Evolutionary conservation across 1,140 invertebrate species (phyloP).

Genomic region (Panulirus ornatus): DNA sequence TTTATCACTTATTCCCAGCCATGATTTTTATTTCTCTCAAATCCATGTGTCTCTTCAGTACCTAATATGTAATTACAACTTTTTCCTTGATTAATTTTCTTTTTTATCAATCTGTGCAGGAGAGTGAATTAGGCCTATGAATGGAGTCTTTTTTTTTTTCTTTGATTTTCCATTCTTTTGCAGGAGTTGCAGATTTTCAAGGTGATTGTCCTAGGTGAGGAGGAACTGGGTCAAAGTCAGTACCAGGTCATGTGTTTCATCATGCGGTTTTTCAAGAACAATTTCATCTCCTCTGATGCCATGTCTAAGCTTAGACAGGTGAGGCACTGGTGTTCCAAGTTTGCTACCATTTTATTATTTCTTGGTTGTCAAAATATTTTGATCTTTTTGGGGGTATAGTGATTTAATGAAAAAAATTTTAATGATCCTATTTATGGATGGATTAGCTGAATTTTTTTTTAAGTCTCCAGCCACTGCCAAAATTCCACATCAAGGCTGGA

Average conservation of each 20-base stretch:
- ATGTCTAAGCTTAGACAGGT: conserved; percentile 98
- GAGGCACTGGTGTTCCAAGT: too few relatives aligned
- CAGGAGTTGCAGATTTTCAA: conserved; percentile 96
- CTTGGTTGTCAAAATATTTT: too few relatives aligned
- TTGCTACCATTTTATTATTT: too few relatives aligned
- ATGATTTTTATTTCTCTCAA: neutral
- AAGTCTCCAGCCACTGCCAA: too few relatives aligned
- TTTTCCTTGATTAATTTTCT: neutral
- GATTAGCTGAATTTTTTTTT: neutral
- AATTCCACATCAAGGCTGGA: too few relatives aligned
- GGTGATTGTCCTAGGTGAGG: conserved; percentile 94
- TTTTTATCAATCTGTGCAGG: neutral
- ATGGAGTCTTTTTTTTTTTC: neutral
- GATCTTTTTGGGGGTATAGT: neutral
- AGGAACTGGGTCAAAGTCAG: conserved; percentile 92
- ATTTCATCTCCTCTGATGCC: conserved; percentile 95
- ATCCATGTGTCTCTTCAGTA: neutral
- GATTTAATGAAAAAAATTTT: neutral
- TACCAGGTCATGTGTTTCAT: conserved; percentile 96
- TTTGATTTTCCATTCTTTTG: conserved; percentile 72
- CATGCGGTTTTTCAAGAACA: conserved; percentile 88
- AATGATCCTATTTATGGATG: neutral
- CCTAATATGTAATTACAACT: neutral
- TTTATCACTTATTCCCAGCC: neutral
- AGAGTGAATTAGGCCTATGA: too few relatives aligned